phyloP scores from a whole-genome alignment of 2,113 vertebrate genomes.

The Oreochromis niloticus region DNA sequence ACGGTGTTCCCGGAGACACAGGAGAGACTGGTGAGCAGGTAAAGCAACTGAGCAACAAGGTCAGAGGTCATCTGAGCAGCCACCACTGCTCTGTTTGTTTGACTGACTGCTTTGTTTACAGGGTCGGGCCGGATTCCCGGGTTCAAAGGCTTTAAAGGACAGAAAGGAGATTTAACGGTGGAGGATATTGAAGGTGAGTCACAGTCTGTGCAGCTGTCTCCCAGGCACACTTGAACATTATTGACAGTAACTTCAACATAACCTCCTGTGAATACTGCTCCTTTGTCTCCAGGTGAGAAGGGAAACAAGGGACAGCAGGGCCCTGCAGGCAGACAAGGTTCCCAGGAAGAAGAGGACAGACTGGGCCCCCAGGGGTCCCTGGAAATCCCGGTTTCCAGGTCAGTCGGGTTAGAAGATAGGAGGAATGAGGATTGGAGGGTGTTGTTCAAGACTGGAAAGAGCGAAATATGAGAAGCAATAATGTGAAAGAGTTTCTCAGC shows the following conservation, averaged over 20 bases:
- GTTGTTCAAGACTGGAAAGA: fast-evolving
- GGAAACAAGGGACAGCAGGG: conserved; percentile 34
- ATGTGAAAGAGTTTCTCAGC: background rate
- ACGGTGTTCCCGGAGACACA: conserved; percentile 52
- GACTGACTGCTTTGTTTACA: conserved; percentile 28
- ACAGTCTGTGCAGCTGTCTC: background rate
- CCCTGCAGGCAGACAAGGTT: conserved; percentile 62
- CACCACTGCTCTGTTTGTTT: background rate
- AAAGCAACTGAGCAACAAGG: background rate
- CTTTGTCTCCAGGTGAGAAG: conserved; percentile 54
- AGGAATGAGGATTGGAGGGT: background rate
- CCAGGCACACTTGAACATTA: background rate
- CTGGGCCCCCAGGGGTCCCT: conserved; percentile 39
- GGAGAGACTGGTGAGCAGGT: conserved; percentile 47
- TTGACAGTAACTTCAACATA: background rate
- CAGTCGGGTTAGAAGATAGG: background rate
- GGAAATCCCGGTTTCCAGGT: conserved; percentile 58
- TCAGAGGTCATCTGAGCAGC: background rate
- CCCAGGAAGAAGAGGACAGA: conserved; percentile 65
- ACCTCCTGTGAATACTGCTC: background rate
- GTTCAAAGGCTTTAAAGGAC: conserved; percentile 80
- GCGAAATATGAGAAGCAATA: background rate
- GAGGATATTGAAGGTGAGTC: conserved; percentile 53
- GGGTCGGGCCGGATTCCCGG: conserved; percentile 76
- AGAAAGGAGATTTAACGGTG: conserved; percentile 75